Evolutionary conservation across 1,140 invertebrate genomes (phyloP), one percentile per base, ranked within the genome.

Genomic region (Nebria ingens): DNA sequence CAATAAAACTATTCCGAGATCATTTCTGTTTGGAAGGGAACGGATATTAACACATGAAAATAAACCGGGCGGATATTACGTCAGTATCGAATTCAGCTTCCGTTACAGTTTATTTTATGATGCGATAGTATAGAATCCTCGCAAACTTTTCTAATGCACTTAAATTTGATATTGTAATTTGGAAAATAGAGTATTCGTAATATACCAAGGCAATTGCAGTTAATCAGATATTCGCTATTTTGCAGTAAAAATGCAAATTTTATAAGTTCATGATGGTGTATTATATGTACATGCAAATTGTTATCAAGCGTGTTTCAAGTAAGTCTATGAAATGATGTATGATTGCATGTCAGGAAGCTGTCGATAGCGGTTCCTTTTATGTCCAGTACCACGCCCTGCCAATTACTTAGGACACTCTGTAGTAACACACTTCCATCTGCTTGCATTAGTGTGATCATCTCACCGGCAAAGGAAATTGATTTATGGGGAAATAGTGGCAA

Each of bases 321-420:
- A 34, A 34, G 6, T 34, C n/a, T 34, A 34, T 45, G 15, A 45
- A 45, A 45, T 45, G 40, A 45, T 45, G 17, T 45, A 45, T 45
- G 40, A 45, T 45, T 17, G 40, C 40, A 45, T 45, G 40, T 45
- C 40, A 45, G 40, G 40, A 9, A 45, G 40, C 40, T 45, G 40
- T 45, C 40, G 40, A 45, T 45, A 17, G 6, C 40, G 40, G 40
- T 45, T 17, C 40, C 40, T 45, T 45, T 45, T 17, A 45, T 45
- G 40, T 45, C 17, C 9, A 17, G 40, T 45, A 17, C 40, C 40
- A 9, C 40, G 15, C 40, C 40, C 40, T 45, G 40, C 3, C 40
- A 45, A 45, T 45, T 45, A 45, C 40, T 45, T 45, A 45, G 40
- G 15, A 45, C 40, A 45, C 40, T 45, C 40, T 4, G 4, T 29